Evolutionary conservation across 2,113 vertebrate species (phyloP), one percentile per base, ranked within the genome.

Genomic region (Salvelinus fontinalis): DNA sequence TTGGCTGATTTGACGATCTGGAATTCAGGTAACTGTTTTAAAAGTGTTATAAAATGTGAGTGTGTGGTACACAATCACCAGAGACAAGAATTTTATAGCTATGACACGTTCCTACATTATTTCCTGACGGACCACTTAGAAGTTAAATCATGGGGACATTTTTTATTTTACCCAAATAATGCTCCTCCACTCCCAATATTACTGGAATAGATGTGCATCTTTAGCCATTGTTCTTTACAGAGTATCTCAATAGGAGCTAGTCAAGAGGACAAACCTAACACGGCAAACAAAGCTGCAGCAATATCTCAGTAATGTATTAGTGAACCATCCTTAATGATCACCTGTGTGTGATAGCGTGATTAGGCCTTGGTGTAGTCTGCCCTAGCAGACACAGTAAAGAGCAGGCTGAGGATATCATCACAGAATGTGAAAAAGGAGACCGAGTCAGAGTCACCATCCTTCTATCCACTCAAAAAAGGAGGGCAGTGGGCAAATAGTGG

Each of bases 391-490:
- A 6, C 49, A 27, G 49, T 59, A 18, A 27, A 75, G 59, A 44
- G 22, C 22, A 70, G 57, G 34, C 29, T 11, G 39, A 44, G 44
- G 59, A 64, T 59, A 73, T 57, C 22, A 11, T 71, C 39, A 69
- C 51, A 82, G 76, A 81, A 78, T 83, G 84, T 86, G 80, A 76
- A 86, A 80, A 83, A 34, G 14, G 65, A 48, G 66, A 31, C 66
- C n/a, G 85, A 83, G 74, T 79, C 78, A 86, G 39, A 86, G 39
- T 22, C 26, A 69, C 27, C 67, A 69, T 14, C 70, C 6, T 48
- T 22, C 39, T 31, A n/a, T 24, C 29, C 34, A 34, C 31, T 7
- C 31, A 13, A 71, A 12, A 22, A n/a, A 34, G 54, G 54, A 57
- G 2, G 8, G 6, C 59, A 73, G 39, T 4, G 1, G n/a, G 11